Percentiles rank a stretch among this genome's conserved stretches.
Evolutionary conservation across 2,888 invertebrate genomes (phyloP).

Genomic region (Eutolmus rufibarbis): DNA sequence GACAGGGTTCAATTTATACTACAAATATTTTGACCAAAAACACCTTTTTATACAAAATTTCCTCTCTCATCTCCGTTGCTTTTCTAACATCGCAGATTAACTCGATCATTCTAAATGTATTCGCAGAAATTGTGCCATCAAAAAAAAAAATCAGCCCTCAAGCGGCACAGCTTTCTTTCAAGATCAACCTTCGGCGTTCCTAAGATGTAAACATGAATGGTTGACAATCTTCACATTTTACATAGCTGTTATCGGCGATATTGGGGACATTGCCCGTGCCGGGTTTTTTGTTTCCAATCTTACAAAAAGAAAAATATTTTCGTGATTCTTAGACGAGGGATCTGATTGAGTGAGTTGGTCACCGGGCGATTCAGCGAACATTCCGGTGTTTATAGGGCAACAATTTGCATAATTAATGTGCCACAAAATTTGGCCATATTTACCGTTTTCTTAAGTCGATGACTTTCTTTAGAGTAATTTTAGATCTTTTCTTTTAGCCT

Average conservation of each 20-base stretch:
- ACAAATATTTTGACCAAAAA: not conserved
- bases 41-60: conserved; percentile 16
- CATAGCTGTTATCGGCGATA: not conserved
- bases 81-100: not conserved
- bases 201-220: not conserved
- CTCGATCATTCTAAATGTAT: conserved; percentile 5
- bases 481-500: not conserved
- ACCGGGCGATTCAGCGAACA: not conserved
- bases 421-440: not conserved
- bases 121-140: not conserved
- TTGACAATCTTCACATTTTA: not conserved
- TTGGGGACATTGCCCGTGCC: conserved; percentile 12
- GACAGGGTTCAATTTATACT: not conserved
- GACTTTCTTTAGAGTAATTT: not conserved
- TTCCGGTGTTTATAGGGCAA: conserved; percentile 12
- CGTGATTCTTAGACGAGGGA: not conserved
- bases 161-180: not conserved
- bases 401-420: conserved; percentile 25
- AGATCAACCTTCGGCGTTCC: not conserved
- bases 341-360: not conserved
- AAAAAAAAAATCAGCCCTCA: not conserved
- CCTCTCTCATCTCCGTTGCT: not conserved
- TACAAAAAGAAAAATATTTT: not conserved
- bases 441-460: not conserved
- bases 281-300: not conserved